These are phyloP conservation scores for Sebastes iracundus DNA, from an alignment of 2,797 vertebrate species.

Conservation along the genomic window DNA sequence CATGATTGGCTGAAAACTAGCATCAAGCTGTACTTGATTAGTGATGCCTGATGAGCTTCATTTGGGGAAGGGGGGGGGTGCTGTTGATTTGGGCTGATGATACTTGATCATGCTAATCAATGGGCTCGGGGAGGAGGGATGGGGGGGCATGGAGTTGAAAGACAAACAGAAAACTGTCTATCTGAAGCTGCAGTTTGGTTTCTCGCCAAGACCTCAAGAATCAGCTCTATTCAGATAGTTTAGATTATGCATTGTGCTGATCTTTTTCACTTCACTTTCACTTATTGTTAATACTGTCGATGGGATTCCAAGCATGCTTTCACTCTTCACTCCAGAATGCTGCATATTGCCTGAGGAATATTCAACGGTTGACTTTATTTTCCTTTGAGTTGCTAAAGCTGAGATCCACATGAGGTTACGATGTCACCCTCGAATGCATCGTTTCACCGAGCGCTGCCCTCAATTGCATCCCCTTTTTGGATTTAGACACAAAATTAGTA, in stretches of 20 bases:
- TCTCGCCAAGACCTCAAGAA: constrained; percentile 1
- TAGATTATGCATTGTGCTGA: constrained; percentile 22
- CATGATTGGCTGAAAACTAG: constrained; percentile 74
- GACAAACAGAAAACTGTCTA: constrained; percentile 2
- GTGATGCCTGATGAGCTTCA: constrained; percentile 72
- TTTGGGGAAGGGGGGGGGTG: neutral
- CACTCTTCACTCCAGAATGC: neutral
- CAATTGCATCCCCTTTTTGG: neutral
- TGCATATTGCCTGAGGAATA: constrained; percentile 10
- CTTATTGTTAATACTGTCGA: neutral
- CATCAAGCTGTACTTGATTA: constrained; percentile 80
- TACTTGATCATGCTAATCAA: constrained; percentile 80
- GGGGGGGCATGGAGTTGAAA: neutral
- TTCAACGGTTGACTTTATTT: neutral
- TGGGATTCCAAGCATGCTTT: constrained; percentile 11
- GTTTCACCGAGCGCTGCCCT: neutral
- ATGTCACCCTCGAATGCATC: neutral
- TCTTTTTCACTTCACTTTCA: neutral
- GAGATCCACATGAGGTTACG: neutral
- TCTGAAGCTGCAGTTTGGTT: neutral
- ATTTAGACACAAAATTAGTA: neutral
- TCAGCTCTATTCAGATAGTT: constrained; percentile 16
- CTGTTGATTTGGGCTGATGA: constrained; percentile 79
- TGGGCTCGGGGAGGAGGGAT: constrained; percentile 30
- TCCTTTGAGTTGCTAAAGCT: neutral